Evolutionary conservation across 1,140 invertebrate genomes (phyloP), one percentile per base, ranked within the genome.

Genomic region (Stenopsyche tienmushanensis): DNA sequence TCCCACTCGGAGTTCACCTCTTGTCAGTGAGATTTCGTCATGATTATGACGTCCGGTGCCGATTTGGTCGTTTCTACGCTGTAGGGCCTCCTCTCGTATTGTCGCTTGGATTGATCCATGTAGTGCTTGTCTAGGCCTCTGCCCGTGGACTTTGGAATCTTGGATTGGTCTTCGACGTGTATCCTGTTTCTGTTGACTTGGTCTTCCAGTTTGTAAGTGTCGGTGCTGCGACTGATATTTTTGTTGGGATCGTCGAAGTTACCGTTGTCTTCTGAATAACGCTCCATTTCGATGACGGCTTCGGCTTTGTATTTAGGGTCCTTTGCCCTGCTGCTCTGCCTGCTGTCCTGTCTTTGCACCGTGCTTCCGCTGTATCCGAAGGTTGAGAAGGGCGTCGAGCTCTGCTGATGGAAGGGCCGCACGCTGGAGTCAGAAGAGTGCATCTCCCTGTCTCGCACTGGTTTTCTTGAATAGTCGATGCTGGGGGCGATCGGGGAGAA

Each of bases 31-130:
- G 76, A 76, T 69, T 64, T 67, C 20, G 77, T 79, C 78, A 88
- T 90, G 71, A 90, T 89, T 71, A 93, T 92, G 55, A 93, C 91
- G 74, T 94, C 92, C 17, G 91, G 91, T 1, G 91, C 91, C 45
- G 91, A 92, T 73, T 92, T 91, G 8, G 88, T 90, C 10, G 89
- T 90, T 66, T 90, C 87, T 52, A 87, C 85, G 75, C 88, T 90
- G 74, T 88, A 88, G 0, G 87, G 86, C 9, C 87, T 79, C 24
- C 76, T 73, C 68, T 80, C 78, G 62, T 72, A 76, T 53, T 69
- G 58, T 21, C 76, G 74, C 71, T 79, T 78, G 58, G 72, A 77
- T 55, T 65, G 67, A 20, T 52, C 44, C 73, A 75, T 54, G 75
- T 74, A 65, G 54, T 47, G 21, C 77, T 76, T 62, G 39, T 26